Evolutionary conservation across 2,113 vertebrate species (phyloP).

Genomic region (Lagopus muta): DNA sequence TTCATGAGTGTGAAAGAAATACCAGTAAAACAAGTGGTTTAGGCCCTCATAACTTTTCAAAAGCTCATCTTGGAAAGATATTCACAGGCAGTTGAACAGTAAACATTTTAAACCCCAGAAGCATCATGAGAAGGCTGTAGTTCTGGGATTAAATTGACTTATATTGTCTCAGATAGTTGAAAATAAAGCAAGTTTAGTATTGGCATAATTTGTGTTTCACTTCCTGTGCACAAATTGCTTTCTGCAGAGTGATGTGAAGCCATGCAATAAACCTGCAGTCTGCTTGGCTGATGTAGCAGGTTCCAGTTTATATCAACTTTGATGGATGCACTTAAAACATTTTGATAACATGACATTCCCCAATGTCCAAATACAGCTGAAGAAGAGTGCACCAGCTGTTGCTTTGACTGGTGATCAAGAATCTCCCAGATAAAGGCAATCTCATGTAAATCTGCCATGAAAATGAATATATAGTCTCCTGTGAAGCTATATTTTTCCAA

Average conservation of each 20-base stretch:
- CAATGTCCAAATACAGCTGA: constrained; percentile 56
- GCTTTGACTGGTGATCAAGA: constrained; percentile 60
- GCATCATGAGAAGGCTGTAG: not conserved
- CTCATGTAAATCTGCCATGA: constrained; percentile 65
- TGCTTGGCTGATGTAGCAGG: not conserved
- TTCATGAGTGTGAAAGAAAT: not conserved
- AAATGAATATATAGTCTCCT: constrained; percentile 47
- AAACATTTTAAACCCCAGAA: constrained; percentile 30
- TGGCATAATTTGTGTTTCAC: constrained; percentile 16
- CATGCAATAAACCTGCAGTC: constrained; percentile 8
- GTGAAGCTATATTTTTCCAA: constrained; percentile 26
- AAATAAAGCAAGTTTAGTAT: not conserved
- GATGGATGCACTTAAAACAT: constrained; percentile 59
- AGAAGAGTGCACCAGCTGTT: constrained; percentile 64
- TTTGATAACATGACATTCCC: constrained; percentile 57
- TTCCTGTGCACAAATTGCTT: not conserved
- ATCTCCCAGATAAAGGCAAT: constrained; percentile 54
- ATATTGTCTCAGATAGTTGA: not conserved
- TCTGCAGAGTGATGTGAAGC: constrained; percentile 35
- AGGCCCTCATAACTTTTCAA: constrained; percentile 58
- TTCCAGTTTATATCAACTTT: constrained; percentile 43
- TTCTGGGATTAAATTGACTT: constrained; percentile 4
- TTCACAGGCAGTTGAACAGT: constrained; percentile 28
- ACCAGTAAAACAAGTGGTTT: constrained; percentile 37
- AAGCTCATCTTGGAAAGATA: constrained; percentile 42